These are phyloP conservation scores for Nebria brevicollis DNA, from an alignment of 2,888 invertebrate genomes.

Conservation along the genomic window DNA sequence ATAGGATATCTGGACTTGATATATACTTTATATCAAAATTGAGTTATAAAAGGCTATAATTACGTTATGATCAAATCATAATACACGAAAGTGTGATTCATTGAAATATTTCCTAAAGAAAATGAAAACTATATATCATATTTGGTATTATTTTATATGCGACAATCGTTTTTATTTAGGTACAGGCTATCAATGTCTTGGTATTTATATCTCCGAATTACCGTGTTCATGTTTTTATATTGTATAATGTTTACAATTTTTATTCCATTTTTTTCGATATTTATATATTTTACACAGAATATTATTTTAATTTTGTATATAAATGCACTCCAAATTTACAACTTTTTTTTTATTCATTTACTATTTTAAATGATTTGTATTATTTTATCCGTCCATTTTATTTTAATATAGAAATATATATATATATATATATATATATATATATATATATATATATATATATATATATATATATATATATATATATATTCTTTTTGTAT, in stretches of 20 bases:
- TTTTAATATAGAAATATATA: slow-evolving; percentile 38
- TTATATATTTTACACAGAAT: background rate
- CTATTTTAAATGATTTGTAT: slow-evolving; percentile 42
- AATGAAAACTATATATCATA: no score
- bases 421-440: slow-evolving; percentile 33
- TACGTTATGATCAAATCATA: no score
- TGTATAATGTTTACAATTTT: background rate
- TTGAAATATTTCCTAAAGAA: no score
- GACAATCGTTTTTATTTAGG: no score
- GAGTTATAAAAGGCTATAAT: no score
- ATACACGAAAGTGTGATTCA: no score
- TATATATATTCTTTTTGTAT: slow-evolving; percentile 48
- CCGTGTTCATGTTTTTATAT: background rate
- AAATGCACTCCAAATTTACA: background rate
- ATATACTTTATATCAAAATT: no score
- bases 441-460: slow-evolving; percentile 14
- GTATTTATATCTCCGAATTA: background rate
- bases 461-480: slow-evolving; percentile 45
- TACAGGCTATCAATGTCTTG: no score
- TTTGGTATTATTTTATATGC: no score
- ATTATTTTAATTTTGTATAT: background rate
- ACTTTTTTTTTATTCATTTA: background rate
- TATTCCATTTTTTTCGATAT: background rate
- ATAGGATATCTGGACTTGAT: no score
- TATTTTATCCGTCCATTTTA: slow-evolving; percentile 54